These are phyloP conservation scores for Pteropus alecto DNA, from an alignment of 2,113 vertebrate species.

Conservation along the genomic window DNA sequence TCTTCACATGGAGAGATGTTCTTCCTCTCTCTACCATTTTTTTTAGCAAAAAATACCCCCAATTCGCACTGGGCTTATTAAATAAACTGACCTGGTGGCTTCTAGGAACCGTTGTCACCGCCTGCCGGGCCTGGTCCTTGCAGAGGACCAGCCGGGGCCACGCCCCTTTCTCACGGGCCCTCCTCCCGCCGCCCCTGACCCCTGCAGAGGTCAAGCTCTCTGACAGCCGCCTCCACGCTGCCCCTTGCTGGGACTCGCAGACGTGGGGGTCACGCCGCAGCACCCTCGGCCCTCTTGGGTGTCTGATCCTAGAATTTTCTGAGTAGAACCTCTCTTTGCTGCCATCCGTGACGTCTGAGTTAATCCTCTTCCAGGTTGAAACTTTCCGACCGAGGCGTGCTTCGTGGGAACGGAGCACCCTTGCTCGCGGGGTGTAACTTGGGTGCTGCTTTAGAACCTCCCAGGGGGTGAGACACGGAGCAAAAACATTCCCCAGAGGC, in stretches of 20 bases:
- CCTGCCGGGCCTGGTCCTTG: accelerated
- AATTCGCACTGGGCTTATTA: background rate
- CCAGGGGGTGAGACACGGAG: background rate
- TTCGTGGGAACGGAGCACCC: background rate
- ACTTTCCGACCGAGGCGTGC: background rate
- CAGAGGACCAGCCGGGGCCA: background rate
- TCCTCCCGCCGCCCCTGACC: background rate
- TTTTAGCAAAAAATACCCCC: background rate
- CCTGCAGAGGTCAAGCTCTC: background rate
- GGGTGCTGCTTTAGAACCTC: background rate
- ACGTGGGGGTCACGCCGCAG: background rate
- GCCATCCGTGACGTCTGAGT: background rate
- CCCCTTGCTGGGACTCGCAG: background rate
- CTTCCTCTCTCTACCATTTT: background rate
- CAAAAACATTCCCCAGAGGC: background rate
- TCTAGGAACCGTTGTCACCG: background rate
- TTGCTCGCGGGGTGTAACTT: background rate
- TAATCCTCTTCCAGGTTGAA: background rate
- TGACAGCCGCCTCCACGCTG: background rate
- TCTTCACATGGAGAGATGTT: background rate
- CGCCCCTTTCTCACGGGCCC: background rate
- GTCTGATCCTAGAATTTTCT: background rate
- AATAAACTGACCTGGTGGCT: background rate
- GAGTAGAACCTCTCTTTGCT: background rate
- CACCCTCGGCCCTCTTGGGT: background rate